Evolutionary conservation across 2,113 vertebrate species (phyloP).

Genomic region (Tauraco erythrolophus): DNA sequence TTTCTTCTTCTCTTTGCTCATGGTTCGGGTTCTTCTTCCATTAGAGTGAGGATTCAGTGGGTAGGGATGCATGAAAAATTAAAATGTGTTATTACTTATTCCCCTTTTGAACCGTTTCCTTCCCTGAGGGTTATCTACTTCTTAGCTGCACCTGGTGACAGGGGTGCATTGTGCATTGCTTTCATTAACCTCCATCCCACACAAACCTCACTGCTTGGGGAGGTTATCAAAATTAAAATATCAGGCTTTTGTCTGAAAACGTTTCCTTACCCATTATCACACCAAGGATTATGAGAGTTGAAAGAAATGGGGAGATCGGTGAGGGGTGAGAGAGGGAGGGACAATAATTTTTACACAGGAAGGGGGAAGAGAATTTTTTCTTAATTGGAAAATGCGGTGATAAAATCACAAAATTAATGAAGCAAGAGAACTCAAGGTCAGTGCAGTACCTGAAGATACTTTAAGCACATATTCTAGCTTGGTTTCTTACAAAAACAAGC

Average conservation of each 20-base stretch:
- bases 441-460: background rate
- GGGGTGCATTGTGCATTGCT: background rate
- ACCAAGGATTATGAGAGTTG: slow-evolving; percentile 13
- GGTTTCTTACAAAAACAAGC: background rate
- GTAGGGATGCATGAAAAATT: slow-evolving; percentile 52
- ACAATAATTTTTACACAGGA: background rate
- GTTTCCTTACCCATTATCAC: background rate
- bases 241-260: slow-evolving; percentile 36
- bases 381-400: slow-evolving; percentile 22
- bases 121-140: slow-evolving; percentile 44
- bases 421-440: slow-evolving; percentile 29
- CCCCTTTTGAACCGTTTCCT: slow-evolving; percentile 19
- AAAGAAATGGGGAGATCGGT: background rate
- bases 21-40: background rate
- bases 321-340: background rate
- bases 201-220: background rate
- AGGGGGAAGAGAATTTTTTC: background rate
- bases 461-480: background rate
- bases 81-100: slow-evolving; percentile 54
- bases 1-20: background rate
- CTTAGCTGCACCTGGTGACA: slow-evolving; percentile 40
- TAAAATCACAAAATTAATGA: slow-evolving; percentile 58
- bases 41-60: background rate
- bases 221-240: slow-evolving; percentile 62
- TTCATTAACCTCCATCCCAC: slow-evolving; percentile 58